Conservation (phyloP, 2,888 invertebrate genomes). For the Campoletis raptor region DNA sequence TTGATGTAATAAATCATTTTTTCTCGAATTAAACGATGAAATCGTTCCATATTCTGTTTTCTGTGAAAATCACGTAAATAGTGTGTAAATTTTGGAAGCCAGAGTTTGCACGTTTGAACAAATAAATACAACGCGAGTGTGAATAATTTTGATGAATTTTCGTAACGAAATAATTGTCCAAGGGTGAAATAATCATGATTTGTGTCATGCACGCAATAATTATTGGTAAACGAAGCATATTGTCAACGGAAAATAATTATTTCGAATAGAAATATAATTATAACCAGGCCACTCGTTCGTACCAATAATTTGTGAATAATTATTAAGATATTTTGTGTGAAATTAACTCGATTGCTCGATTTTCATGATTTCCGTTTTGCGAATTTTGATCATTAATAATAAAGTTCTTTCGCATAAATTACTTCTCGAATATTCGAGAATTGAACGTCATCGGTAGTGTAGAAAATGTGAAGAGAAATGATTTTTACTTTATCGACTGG, state of each 20-base stretch:
- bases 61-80: background rate
- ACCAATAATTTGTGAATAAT: background rate
- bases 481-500: background rate
- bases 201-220: conserved; percentile 16
- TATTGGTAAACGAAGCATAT: conserved; percentile 11
- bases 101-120: background rate
- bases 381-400: background rate
- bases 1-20: too few species aligned
- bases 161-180: conserved; percentile 24
- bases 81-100: background rate
- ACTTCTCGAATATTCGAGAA: background rate
- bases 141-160: conserved; percentile 4
- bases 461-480: background rate
- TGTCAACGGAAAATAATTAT: conserved; percentile 19
- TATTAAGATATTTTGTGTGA: background rate
- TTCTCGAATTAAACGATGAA: too few species aligned
- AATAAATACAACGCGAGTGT: background rate
- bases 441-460: background rate
- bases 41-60: too few species aligned
- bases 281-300: background rate
- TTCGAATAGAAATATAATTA: conserved; percentile 31
- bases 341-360: background rate
- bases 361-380: background rate
- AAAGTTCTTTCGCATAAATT: background rate
- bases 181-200: conserved; percentile 18